These are phyloP conservation scores for Podotricha telesiphe DNA, from an alignment of 2,888 invertebrate genomes.

Conservation along the genomic window DNA sequence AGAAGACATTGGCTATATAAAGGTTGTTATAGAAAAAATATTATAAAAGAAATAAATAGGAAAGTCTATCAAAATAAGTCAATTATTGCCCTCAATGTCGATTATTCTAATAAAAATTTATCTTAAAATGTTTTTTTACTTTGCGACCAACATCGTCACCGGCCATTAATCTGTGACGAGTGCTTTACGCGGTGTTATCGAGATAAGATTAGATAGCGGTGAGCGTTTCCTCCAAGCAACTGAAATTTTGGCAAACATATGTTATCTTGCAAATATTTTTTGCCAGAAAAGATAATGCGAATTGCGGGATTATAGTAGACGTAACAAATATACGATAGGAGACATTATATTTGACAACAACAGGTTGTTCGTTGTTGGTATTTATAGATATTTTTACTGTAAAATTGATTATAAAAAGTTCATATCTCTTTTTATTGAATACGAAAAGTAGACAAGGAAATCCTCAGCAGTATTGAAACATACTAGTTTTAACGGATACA, in stretches of 20 bases:
- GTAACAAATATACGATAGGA: slow-evolving; percentile 12
- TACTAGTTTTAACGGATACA: too few species aligned
- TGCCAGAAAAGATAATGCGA: slow-evolving; percentile 60
- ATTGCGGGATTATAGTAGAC: slow-evolving; percentile 43
- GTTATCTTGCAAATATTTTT: slow-evolving; percentile 52
- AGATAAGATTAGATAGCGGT: slow-evolving; percentile 59
- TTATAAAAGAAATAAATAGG: neutral
- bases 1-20: slow-evolving; percentile 9
- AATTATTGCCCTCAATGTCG: too few species aligned
- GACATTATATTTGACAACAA: slow-evolving; percentile 10
- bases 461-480: neutral
- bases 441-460: neutral
- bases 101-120: neutral
- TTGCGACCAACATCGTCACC: neutral
- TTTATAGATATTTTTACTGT: neutral
- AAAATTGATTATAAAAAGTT: neutral
- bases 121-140: neutral
- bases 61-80: neutral
- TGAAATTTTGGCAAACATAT: slow-evolving; percentile 51
- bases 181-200: slow-evolving; percentile 43
- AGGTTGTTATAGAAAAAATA: neutral
- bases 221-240: slow-evolving; percentile 74
- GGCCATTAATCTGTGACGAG: slow-evolving; percentile 39
- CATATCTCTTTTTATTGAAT: neutral
- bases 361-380: slow-evolving; percentile 13